Evolutionary conservation across 1,140 invertebrate species (phyloP), one percentile per base, ranked within the genome.

Genomic region (Nylanderia fulva): DNA sequence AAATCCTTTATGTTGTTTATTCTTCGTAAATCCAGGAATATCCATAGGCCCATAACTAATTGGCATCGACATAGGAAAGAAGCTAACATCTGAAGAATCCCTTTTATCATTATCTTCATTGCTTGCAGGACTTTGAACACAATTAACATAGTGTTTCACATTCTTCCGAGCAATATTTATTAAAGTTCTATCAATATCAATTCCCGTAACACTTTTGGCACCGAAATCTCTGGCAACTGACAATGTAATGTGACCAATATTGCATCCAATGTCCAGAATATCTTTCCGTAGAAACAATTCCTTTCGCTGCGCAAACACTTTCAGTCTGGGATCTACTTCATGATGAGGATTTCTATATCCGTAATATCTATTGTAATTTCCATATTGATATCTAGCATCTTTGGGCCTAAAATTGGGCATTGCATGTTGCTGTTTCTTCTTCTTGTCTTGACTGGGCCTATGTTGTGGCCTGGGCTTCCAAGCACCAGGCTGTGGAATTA

Each of bases 291-390:
- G 95, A 93, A 99, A 99, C 92, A 99, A 96, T 88, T 99, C 97
- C 60, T 96, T 95, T 85, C 98, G 96, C 85, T 96, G 96, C 58
- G 96, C 95, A 88, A 99, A 97, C 69, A 97, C 96, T 86, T 96
- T 96, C 63, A 99, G 94, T 66, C 99, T 96, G 39, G 97, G 95
- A 95, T 99, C 99, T 83, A 96, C 95, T 83, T 97, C 97, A 61
- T 97, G 96, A 88, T 97, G 96, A 24, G 96, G 95, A 94, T 99
- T 99, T 36, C 98, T 96, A 93, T 99, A 99, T 11, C 99, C 99
- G 93, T 99, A 99, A 95, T 99, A 99, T 58, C 98, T 97, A 93
- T 98, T 98, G 94, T 99, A 99, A 95, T 99, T 99, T 58, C 99
- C 99, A 96, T 98, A 99, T 83, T 98, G 97, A 95, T 98, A 99